A percentile compares a stretch with the other conserved stretches of the same genome.
Conservation (phyloP, 2,888 invertebrate species). For the Oscheius myriophilus region DNA sequence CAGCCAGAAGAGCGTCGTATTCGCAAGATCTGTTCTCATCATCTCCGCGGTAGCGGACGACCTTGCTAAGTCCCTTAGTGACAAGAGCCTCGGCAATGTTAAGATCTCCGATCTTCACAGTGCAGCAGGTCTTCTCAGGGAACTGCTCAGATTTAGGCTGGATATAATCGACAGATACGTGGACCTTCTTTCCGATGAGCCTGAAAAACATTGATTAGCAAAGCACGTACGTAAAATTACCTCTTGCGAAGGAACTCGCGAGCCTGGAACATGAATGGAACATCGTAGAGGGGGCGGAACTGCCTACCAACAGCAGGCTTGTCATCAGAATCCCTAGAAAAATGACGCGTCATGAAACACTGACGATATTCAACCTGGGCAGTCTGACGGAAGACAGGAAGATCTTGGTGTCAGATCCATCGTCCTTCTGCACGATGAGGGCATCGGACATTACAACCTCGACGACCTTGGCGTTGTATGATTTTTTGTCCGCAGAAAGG, state of each 20-base stretch:
- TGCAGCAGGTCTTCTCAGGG: constrained; percentile 91
- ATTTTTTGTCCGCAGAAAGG: constrained; percentile 51
- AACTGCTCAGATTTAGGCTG: constrained; percentile 92
- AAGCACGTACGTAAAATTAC: constrained; percentile 15
- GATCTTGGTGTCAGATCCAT: constrained; percentile 85
- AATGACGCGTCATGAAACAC: background rate
- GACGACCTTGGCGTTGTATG: constrained; percentile 71
- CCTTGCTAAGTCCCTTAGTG: constrained; percentile 85
- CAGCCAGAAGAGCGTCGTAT: constrained; percentile 90
- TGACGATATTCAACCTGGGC: constrained; percentile 79
- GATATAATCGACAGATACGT: constrained; percentile 89
- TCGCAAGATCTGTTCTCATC: constrained; percentile 82
- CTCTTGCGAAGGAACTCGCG: constrained; percentile 93
- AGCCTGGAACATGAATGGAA: constrained; percentile 98
- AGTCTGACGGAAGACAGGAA: constrained; percentile 95
- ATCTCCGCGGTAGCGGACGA: constrained; percentile 91
- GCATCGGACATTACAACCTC: constrained; percentile 96
- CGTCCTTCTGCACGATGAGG: constrained; percentile 83
- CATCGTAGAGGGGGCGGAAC: constrained; percentile 88
- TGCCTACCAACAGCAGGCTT: constrained; percentile 54
- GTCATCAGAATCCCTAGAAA: constrained; percentile 43
- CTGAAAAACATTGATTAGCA: constrained; percentile 70
- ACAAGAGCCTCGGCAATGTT: constrained; percentile 87
- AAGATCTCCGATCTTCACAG: constrained; percentile 78
- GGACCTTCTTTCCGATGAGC: constrained; percentile 88